phyloP scores from a whole-genome alignment of 2,888 invertebrate genomes.

The Blastobasis lacticolella region DNA sequence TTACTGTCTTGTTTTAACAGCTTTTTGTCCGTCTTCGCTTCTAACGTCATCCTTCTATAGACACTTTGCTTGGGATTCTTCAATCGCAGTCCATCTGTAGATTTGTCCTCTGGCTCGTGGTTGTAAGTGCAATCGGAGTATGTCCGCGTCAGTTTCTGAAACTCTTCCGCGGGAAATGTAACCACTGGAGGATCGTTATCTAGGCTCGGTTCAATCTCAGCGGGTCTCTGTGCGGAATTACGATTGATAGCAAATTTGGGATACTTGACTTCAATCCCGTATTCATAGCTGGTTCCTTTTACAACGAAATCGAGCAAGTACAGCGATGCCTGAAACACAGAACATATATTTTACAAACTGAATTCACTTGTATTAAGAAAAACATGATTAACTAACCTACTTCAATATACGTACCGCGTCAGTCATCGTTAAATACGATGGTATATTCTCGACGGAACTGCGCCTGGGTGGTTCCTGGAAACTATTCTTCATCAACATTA shows the following conservation, averaged over 20 bases:
- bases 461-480: slow-evolving; percentile 32
- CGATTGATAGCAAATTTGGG: slow-evolving; percentile 32
- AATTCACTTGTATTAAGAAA: too few species aligned
- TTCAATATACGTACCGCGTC: slow-evolving; percentile 70
- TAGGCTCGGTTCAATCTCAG: slow-evolving; percentile 13
- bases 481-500: slow-evolving; percentile 25
- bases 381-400: too few species aligned
- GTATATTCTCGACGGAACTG: slow-evolving; percentile 82
- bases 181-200: slow-evolving; percentile 41
- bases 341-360: background rate
- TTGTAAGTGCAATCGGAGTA: slow-evolving; percentile 43
- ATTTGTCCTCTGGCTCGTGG: slow-evolving; percentile 22
- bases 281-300: slow-evolving; percentile 32
- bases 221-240: slow-evolving; percentile 8
- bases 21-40: slow-evolving; percentile 35
- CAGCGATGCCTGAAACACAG: slow-evolving; percentile 72
- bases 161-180: slow-evolving; percentile 29
- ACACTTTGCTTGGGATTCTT: slow-evolving; percentile 36
- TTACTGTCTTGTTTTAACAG: slow-evolving; percentile 53
- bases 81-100: slow-evolving; percentile 35
- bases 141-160: slow-evolving; percentile 32
- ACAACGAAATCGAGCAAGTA: slow-evolving; percentile 77
- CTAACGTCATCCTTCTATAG: slow-evolving; percentile 38
- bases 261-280: slow-evolving; percentile 35
- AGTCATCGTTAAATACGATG: slow-evolving; percentile 81